A percentile compares a stretch with the other conserved stretches of the same genome.
Conservation (phyloP, 1,140 invertebrate species). For the Oryzaephilus surinamensis region DNA sequence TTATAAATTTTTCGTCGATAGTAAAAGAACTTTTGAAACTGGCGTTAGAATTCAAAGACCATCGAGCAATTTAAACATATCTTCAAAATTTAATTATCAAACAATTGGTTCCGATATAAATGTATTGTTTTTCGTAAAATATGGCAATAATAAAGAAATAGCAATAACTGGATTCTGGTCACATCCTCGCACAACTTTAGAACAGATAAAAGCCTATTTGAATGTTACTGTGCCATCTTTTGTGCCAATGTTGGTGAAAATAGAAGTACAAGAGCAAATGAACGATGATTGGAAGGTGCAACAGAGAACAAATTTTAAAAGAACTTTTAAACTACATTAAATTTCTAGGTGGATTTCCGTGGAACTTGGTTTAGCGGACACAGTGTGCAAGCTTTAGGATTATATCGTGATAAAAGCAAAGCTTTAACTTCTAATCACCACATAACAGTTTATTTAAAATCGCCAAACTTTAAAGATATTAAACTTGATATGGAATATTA, state of each 20-base stretch:
- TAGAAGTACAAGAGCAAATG: constrained; percentile 43
- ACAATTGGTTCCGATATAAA: constrained; percentile 37
- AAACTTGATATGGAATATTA: constrained; percentile 48
- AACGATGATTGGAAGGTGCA: no score
- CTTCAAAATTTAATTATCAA: constrained; percentile 34
- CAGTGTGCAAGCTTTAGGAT: constrained; percentile 52
- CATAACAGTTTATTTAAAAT: constrained; percentile 56
- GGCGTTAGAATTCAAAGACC: constrained; percentile 33
- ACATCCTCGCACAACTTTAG: constrained; percentile 42
- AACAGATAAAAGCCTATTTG: constrained; percentile 46
- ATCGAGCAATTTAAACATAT: constrained; percentile 37
- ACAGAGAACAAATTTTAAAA: no score
- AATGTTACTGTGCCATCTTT: constrained; percentile 52
- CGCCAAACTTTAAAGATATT: constrained; percentile 57
- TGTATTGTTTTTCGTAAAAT: constrained; percentile 29
- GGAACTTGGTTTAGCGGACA: constrained; percentile 71
- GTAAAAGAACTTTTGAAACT: constrained; percentile 31
- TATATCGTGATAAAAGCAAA: constrained; percentile 59
- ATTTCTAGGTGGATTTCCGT: constrained; percentile 54
- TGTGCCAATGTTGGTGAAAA: constrained; percentile 44
- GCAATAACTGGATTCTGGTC: constrained; percentile 40
- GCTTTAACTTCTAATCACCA: constrained; percentile 47
- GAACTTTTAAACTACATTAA: no score
- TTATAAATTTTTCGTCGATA: constrained; percentile 35
- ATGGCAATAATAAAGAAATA: constrained; percentile 47